Conservation (phyloP, 2,113 vertebrate species). For the Talpa occidentalis region DNA sequence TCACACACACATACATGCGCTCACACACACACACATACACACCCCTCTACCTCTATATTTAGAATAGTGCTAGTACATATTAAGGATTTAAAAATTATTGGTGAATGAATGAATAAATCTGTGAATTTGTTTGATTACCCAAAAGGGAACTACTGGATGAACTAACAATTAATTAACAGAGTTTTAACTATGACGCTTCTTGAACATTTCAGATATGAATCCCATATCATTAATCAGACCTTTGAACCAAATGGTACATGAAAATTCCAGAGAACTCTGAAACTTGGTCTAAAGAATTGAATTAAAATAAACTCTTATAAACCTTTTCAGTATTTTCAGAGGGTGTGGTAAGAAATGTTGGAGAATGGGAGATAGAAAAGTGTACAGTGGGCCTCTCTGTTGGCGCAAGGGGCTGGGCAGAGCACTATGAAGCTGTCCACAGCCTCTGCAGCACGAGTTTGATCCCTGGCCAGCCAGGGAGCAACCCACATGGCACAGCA, state of each 20-base stretch:
- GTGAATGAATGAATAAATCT: background rate
- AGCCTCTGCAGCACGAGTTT: too few species aligned
- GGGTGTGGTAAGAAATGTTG: background rate
- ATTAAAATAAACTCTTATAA: background rate
- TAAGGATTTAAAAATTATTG: background rate
- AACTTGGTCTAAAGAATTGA: background rate
- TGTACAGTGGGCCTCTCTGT: too few species aligned
- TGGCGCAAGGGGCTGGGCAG: too few species aligned
- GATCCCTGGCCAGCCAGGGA: too few species aligned
- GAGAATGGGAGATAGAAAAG: background rate
- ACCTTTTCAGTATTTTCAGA: background rate
- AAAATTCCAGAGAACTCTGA: background rate
- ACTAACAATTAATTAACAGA: background rate
- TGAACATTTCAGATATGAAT: background rate
- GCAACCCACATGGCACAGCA: too few species aligned
- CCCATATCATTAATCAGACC: background rate
- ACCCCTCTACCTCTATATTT: background rate
- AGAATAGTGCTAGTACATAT: background rate
- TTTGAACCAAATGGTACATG: background rate
- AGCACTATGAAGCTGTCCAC: too few species aligned
- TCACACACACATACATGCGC: rapidly evolving
- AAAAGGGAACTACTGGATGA: background rate
- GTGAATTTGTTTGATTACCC: background rate
- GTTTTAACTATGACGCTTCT: background rate
- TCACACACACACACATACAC: too few species aligned